Percentiles rank a stretch among this genome's conserved stretches.
Evolutionary conservation across 2,113 vertebrate genomes (phyloP).

Genomic region (Oncorhynchus tshawytscha): DNA sequence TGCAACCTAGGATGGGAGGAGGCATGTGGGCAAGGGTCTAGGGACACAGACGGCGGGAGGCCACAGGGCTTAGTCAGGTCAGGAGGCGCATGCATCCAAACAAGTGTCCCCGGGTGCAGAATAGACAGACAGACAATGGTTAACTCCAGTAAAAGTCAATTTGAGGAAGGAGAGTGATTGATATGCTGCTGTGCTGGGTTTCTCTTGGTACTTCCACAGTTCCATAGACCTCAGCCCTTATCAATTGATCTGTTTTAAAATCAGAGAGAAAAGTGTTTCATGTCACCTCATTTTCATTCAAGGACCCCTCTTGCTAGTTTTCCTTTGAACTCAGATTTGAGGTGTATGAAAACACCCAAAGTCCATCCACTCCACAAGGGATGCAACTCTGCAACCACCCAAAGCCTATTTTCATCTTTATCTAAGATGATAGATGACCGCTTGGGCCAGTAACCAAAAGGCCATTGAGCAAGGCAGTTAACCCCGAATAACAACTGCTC

Average conservation of each 20-base stretch:
- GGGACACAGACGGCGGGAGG: not conserved
- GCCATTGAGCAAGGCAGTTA: no score
- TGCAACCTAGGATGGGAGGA: not conserved
- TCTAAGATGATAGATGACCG: no score
- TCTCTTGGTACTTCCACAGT: not conserved
- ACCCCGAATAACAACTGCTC: no score
- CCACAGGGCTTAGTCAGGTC: not conserved
- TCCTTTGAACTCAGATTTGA: not conserved
- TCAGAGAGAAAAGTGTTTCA: not conserved
- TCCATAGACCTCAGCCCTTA: not conserved
- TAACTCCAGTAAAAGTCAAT: not conserved
- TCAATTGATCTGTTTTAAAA: not conserved
- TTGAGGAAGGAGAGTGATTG: not conserved
- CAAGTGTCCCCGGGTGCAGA: not conserved
- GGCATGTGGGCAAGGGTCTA: not conserved
- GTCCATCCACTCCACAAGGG: no score
- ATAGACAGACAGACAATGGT: no score
- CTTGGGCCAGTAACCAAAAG: no score
- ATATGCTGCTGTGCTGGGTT: not conserved
- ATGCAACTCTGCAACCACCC: no score
- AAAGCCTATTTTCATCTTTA: no score
- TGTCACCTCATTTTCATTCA: not conserved
- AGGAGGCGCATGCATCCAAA: not conserved
- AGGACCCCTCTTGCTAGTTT: not conserved
- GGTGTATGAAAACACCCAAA: not conserved